Evolutionary conservation across 2,113 vertebrate genomes (phyloP).

Genomic region (Heterotis niloticus): DNA sequence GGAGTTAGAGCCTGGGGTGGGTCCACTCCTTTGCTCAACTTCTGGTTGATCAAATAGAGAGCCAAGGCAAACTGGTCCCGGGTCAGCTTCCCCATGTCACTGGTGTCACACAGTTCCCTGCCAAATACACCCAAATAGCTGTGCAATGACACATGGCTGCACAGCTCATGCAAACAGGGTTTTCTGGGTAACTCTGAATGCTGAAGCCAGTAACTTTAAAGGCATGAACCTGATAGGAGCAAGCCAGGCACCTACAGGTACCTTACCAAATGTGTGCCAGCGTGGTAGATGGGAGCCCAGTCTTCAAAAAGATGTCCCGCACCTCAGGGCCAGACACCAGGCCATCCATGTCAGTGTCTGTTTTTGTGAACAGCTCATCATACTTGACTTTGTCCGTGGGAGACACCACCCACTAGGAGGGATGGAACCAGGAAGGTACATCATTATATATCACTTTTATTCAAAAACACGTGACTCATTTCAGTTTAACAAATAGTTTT

Average conservation of each 20-base stretch:
- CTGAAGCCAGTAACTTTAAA: too few relatives aligned
- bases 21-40: slow-evolving; percentile 83
- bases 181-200: neutral
- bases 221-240: too few relatives aligned
- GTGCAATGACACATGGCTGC: slow-evolving; percentile 4
- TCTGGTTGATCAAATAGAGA: slow-evolving; percentile 93
- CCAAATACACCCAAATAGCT: slow-evolving; percentile 38
- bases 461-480: too few relatives aligned
- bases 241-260: neutral
- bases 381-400: slow-evolving; percentile 88
- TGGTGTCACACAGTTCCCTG: slow-evolving; percentile 95
- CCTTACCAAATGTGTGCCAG: slow-evolving; percentile 93
- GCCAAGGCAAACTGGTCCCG: slow-evolving; percentile 95
- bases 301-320: slow-evolving; percentile 91
- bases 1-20: slow-evolving; percentile 82
- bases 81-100: slow-evolving; percentile 87
- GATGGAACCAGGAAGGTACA: neutral
- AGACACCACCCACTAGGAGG: slow-evolving; percentile 84
- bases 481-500: too few relatives aligned
- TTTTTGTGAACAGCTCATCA: slow-evolving; percentile 89
- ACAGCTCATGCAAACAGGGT: neutral
- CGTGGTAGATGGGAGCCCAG: slow-evolving; percentile 82
- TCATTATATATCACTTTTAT: too few relatives aligned
- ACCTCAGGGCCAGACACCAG: slow-evolving; percentile 93
- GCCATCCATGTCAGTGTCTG: slow-evolving; percentile 92